Base-by-base conservation (phyloP, 2,113 vertebrate genomes). In the Prionailurus viverrinus region DNA sequence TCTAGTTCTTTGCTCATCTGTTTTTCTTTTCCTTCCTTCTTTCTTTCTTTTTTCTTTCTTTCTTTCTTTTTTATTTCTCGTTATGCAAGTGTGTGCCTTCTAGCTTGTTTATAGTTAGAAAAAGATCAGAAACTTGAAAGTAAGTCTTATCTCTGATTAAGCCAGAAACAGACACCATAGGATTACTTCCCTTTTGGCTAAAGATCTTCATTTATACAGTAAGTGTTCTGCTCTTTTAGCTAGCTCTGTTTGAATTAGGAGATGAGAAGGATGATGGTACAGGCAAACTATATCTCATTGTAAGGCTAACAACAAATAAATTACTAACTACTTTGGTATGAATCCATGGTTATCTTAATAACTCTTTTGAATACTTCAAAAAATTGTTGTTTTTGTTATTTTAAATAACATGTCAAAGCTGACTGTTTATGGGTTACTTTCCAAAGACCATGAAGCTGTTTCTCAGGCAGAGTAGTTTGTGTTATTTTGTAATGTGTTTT, bases 401-500 rank as follows among this genome's bases (percentile, higher is more conserved):
- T 87, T 41, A 88, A 87, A n/a, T 78, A 36, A 15, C 1, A 69
- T 78, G 9, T 84, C 7, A 89, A 4, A 83, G 2, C 31, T 91
- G 25, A 78, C 21, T 87, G 7, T 41, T 95, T 95, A 51, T 73
- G 29, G 65, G 13, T 81, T 92, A n/a, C 48, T 84, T 93, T 78
- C 36, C 36, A 93, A 93, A 87, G 53, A 13, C 23, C 36, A 39
- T 51, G 36, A 21, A 82, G 12, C 19, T 91, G 6, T 41, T 76
- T 96, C 36, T 89, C 7, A 63, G 4, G n/a, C 2, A 33, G 33
- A 82, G 45, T 82, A 29, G 3, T 82, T 87, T 97, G n/a, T 84
- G 11, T 87, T 91, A 55, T 63, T 58, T 94, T 97, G 48, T 3
- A 80, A 88, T 36, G 4, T 71, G 86, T 73, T 91, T 91, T 95